A percentile compares a stretch with the other conserved stretches of the same genome.
These are phyloP conservation scores for Heliconius cydno DNA, from an alignment of 2,888 invertebrate species.

Conservation along the genomic window DNA sequence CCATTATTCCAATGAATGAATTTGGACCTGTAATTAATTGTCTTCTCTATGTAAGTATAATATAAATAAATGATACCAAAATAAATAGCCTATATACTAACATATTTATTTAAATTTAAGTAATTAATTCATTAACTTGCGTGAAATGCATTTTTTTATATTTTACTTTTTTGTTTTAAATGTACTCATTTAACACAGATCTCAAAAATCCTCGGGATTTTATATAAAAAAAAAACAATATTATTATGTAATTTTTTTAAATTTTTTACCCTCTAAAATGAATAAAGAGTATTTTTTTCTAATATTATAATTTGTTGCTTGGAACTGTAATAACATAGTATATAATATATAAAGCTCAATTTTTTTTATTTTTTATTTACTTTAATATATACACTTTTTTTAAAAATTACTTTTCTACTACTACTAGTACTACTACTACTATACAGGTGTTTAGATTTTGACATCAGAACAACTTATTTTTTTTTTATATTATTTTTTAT, in stretches of 20 bases:
- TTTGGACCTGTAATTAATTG: neutral
- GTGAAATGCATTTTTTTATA: conserved; percentile 37
- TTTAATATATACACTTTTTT: neutral
- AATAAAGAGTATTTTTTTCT: neutral
- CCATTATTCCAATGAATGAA: neutral
- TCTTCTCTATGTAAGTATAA: conserved; percentile 1
- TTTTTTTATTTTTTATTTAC: neutral
- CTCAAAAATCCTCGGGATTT: neutral
- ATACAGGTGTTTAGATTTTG: neutral
- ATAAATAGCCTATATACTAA: conserved; percentile 56
- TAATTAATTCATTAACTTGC: conserved; percentile 32
- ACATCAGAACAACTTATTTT: neutral
- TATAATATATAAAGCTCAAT: neutral
- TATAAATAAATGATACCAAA: conserved; percentile 21
- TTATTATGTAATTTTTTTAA: neutral
- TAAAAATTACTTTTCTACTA: neutral
- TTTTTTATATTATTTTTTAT: neutral
- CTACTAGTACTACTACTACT: neutral
- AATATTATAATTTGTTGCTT: neutral
- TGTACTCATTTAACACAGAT: conserved; percentile 4
- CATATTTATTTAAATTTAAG: conserved; percentile 72
- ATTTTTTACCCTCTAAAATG: neutral
- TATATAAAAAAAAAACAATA: neutral
- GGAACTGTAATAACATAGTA: neutral
- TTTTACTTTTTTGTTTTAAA: conserved; percentile 11